Conservation (phyloP, 1,140 invertebrate genomes). For the Drosophila auraria region DNA sequence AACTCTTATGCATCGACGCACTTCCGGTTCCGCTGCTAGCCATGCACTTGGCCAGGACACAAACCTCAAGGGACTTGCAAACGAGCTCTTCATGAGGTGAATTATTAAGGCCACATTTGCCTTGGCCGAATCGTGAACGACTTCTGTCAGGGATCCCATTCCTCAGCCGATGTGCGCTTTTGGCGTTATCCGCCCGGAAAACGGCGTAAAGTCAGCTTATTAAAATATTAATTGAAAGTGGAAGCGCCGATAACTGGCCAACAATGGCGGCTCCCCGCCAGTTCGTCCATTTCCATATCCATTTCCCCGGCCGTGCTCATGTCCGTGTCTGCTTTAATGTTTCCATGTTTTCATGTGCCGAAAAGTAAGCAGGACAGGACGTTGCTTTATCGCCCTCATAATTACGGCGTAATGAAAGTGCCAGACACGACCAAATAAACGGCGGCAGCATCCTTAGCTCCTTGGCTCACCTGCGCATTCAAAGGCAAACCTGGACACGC, state of each 20-base stretch:
- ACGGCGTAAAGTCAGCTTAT: slow-evolving; percentile 78
- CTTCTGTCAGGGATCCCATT: not conserved
- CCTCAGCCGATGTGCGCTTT: slow-evolving; percentile 46
- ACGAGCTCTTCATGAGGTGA: slow-evolving; percentile 25
- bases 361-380: slow-evolving; percentile 50
- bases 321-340: slow-evolving; percentile 12
- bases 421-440: slow-evolving; percentile 69
- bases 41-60: slow-evolving; percentile 29
- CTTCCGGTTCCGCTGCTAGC: slow-evolving; percentile 57
- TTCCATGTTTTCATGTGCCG: slow-evolving; percentile 31
- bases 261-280: slow-evolving; percentile 33
- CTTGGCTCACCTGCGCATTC: slow-evolving; percentile 35
- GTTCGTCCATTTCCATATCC: slow-evolving; percentile 22
- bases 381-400: slow-evolving; percentile 63
- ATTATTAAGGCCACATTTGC: slow-evolving; percentile 68
- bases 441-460: slow-evolving; percentile 21
- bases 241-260: slow-evolving; percentile 65
- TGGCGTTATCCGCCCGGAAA: slow-evolving; percentile 73
- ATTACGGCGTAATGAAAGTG: slow-evolving; percentile 73
- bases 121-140: slow-evolving; percentile 10
- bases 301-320: slow-evolving; percentile 6
- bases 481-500: slow-evolving; percentile 1
- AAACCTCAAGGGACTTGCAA: slow-evolving; percentile 19
- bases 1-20: slow-evolving; percentile 66
- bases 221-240: slow-evolving; percentile 84